Evolutionary conservation across 2,888 invertebrate genomes (phyloP), one percentile per base, ranked within the genome.

Genomic region (Diaperis boleti): DNA sequence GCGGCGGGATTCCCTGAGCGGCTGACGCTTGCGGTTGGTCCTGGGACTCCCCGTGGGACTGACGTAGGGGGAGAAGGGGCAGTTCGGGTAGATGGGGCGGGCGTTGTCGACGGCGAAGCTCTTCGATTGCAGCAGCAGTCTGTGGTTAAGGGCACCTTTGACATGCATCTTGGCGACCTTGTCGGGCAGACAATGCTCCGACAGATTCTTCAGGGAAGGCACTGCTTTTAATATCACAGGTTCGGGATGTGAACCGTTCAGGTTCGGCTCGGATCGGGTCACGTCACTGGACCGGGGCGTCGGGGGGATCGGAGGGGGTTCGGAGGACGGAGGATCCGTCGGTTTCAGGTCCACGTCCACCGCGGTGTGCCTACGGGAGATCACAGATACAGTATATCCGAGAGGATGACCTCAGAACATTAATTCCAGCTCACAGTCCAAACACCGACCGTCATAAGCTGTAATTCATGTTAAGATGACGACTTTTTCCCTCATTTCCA

Each of bases 11-110:
- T 96, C 95, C 59, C 91, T 87, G 41, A 95, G 85, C 0, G 91
- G 90, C 41, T 89, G 86, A 45, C 87, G 82, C 69, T 88, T 83
- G 69, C 88, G 81, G 60, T 84, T 82, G 22, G 88, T 84, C 11
- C 90, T 84, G 0, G 94, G 95, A 26, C 93, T 93, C 15, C 90
- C 88, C 60, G 86, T 87, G 1, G 93, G 93, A 68, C 91, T 92
- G 4, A 85, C 86, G 74, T 88, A 89, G 0, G 91, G 88, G 69
- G 92, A 86, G 78, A 88, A 89, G 42, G 87, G 90, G 76, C 88
- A 89, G 82, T 88, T 92, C 72, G 86, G 92, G 83, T 82, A 92
- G 82, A 88, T 90, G 77, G 84, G 91, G 79, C 84, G 85, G 65
- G 49, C 31, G 37, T 42, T 8, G 14, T 74, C 74, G 45, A 72